phyloP scores from a whole-genome alignment of 2,888 invertebrate species.

The Blastobasis adustella region DNA sequence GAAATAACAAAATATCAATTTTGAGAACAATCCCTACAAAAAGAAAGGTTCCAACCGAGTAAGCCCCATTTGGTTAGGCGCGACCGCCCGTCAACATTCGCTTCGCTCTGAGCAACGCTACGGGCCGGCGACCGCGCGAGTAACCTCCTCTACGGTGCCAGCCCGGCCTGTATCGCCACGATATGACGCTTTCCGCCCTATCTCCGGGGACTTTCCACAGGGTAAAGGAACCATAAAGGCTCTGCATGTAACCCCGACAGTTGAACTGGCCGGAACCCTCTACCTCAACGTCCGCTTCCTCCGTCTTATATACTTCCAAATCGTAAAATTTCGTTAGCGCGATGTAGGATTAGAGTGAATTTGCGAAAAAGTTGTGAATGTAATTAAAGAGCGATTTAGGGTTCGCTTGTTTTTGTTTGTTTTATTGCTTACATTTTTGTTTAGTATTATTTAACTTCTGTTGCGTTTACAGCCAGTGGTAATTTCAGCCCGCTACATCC shows the following conservation, averaged over 20 bases:
- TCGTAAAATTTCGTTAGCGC: conserved; percentile 34
- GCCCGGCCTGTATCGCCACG: conserved; percentile 46
- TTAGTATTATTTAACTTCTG: no score
- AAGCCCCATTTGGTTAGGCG: conserved; percentile 71
- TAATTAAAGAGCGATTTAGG: no score
- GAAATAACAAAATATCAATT: no score
- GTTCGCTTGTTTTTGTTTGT: no score
- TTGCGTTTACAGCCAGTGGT: no score
- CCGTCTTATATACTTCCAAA: conserved; percentile 13
- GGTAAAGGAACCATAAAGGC: conserved; percentile 48
- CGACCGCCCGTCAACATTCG: conserved; percentile 47
- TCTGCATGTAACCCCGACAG: conserved; percentile 64
- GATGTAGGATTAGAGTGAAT: conserved; percentile 24
- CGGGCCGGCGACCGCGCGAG: conserved; percentile 39
- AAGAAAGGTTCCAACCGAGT: conserved; percentile 57
- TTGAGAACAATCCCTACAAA: neutral
- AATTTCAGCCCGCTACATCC: no score
- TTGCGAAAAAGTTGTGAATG: no score
- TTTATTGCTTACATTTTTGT: no score
- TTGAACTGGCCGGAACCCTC: conserved; percentile 62
- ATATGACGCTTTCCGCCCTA: conserved; percentile 65
- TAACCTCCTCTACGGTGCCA: conserved; percentile 45
- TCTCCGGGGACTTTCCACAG: conserved; percentile 76
- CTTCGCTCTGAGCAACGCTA: conserved; percentile 72
- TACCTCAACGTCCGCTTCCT: fast-evolving